These are phyloP conservation scores for Pristionchus mayeri DNA, from an alignment of 2,888 invertebrate genomes.

Conservation along the genomic window DNA sequence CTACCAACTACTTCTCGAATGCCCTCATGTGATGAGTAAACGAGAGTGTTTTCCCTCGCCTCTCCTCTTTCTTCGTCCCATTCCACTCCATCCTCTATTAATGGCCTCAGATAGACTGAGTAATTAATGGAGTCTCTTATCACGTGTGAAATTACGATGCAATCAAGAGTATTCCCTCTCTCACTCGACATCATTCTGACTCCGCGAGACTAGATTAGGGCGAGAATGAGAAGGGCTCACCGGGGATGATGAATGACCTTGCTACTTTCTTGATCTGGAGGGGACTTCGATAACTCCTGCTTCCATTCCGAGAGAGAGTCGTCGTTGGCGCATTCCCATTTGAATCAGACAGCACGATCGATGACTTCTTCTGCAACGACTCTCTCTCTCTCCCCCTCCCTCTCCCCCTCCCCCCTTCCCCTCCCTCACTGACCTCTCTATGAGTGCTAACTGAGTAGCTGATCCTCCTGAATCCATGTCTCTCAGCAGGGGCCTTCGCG, in stretches of 20 bases:
- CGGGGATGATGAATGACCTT: conserved; percentile 63
- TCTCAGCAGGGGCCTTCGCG: conserved; percentile 55
- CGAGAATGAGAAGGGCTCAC: conserved; percentile 50
- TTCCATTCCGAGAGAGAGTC: conserved; percentile 11
- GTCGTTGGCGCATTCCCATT: conserved; percentile 6
- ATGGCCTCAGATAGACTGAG: not conserved
- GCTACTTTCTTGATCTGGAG: conserved; percentile 60
- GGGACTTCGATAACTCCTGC: conserved; percentile 53
- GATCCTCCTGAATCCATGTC: conserved; percentile 39
- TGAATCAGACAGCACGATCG: conserved; percentile 14
- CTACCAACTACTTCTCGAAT: not conserved
- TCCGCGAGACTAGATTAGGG: not conserved
- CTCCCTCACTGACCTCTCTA: conserved; percentile 31
- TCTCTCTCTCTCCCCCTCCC: not conserved
- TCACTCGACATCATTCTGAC: not conserved
- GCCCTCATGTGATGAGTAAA: not conserved
- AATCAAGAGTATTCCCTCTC: conserved; percentile 2
- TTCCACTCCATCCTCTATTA: conserved; percentile 5
- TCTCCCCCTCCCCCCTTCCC: not conserved
- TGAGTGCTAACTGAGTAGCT: not conserved
- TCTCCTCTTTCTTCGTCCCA: not conserved
- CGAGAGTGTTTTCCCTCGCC: not conserved
- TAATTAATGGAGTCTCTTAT: conserved; percentile 21
- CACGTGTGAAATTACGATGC: conserved; percentile 39
- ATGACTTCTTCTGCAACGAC: conserved; percentile 34